phyloP scores from a whole-genome alignment of 1,140 invertebrate species.

The Littorina saxatilis region DNA sequence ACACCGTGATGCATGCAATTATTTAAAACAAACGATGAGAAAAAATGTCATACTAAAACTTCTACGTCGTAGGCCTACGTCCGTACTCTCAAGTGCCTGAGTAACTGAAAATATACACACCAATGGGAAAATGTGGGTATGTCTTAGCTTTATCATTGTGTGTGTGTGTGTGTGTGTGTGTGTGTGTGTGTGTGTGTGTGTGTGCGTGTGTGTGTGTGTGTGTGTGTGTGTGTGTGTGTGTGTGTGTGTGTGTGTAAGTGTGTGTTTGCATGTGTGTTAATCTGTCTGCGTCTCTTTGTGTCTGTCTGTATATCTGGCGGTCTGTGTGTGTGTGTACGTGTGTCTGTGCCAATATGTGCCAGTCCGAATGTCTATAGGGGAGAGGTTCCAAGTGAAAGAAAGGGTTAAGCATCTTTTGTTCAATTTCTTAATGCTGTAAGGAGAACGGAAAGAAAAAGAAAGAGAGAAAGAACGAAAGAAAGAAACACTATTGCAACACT shows the following conservation, averaged over 20 bases:
- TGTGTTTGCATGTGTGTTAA: neutral
- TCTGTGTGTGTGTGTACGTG: conserved; percentile 7
- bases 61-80: no score
- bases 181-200: conserved; percentile 12
- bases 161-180: conserved; percentile 22
- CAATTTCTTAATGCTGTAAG: no score
- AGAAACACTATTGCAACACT: no score
- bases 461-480: no score
- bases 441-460: no score
- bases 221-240: conserved; percentile 11
- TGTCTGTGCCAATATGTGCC: neutral
- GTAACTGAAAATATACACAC: conserved; percentile 33
- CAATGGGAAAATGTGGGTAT: conserved; percentile 14
- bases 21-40: neutral
- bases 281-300: neutral
- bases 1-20: neutral
- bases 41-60: conserved; percentile 2
- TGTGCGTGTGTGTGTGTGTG: neutral
- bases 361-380: neutral
- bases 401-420: no score
- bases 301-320: neutral
- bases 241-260: neutral
- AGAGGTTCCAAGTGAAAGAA: no score
- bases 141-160: neutral
- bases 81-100: neutral